Base-by-base conservation (phyloP, 2,888 invertebrate genomes). In the Plebejus anna region DNA sequence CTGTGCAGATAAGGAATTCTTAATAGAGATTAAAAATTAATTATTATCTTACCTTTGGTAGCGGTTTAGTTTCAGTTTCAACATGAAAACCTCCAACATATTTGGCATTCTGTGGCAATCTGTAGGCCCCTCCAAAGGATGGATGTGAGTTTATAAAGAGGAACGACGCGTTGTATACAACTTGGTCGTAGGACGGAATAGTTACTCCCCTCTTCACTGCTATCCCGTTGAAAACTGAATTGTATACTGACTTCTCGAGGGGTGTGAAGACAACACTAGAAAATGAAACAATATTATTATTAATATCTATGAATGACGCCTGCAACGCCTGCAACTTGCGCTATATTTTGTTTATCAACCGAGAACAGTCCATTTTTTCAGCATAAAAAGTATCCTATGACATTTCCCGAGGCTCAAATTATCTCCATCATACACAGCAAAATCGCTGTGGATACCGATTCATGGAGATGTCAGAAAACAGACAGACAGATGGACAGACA, bases 11-110 rank as follows among this genome's bases (percentile, higher is more conserved):
- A 22, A 22, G 22, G 22, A 22, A 22, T 22, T 22, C 22, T 22
- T 22, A 22, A 22, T 0, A 22, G 22, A 22, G 22, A 22, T 22
- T 22, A 22, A 22, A 32, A 72, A 70, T 11, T n/a, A 0, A 38
- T 38, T 22, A 6, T n/a, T 4, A 51, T 75, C 79, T 80, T 81
- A 91, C 91, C 84, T 86, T 81, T 1, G 88, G 84, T 38, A 91
- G 79, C 2, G 88, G 86, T 42, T 85, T 83, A 0, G 84, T 81
- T 4, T 84, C 82, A 0, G 79, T 81, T 1, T 87, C 82, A 2
- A 90, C 87, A 77, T 90, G 89, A 11, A 86, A 86, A 3, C 90
- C 90, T 42, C 84, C 90, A 2, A 90, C 80, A 59, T 86, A 87
- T 76, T 86, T 86, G 72, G 85, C 84, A 78, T 86, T 87, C 73